Conservation (phyloP, 2,797 vertebrate genomes). For the Pygocentrus nattereri region DNA sequence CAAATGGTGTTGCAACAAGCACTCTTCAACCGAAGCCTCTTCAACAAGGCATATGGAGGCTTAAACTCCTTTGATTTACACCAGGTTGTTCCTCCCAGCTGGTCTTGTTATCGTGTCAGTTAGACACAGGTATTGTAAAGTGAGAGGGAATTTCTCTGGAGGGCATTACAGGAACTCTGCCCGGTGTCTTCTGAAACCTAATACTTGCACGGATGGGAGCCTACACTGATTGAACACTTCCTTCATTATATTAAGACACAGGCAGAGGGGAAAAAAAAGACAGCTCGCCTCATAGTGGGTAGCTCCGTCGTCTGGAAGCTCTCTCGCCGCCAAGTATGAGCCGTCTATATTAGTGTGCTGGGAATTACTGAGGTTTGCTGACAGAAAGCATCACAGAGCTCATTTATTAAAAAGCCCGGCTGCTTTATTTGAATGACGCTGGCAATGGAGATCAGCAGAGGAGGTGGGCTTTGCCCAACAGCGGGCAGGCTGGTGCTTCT, state of each 20-base stretch:
- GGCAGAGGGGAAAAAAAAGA: constrained; percentile 18
- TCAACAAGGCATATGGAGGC: background rate
- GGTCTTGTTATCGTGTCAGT: constrained; percentile 65
- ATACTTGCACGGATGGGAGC: constrained; percentile 53
- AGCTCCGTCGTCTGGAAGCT: constrained; percentile 38
- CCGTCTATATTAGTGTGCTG: constrained; percentile 69
- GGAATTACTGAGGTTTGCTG: constrained; percentile 74
- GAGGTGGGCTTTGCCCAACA: constrained; percentile 6
- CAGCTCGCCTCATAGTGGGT: constrained; percentile 22
- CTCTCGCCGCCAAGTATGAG: constrained; percentile 60
- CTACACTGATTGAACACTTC: constrained; percentile 62
- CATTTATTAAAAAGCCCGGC: constrained; percentile 69
- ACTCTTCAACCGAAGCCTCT: background rate
- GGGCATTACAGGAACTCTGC: constrained; percentile 44
- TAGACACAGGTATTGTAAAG: constrained; percentile 58
- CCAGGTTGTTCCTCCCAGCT: constrained; percentile 54
- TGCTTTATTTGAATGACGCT: constrained; percentile 62
- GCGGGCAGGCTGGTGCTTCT: constrained; percentile 33
- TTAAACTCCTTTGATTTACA: constrained; percentile 38
- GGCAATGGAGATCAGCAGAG: constrained; percentile 15
- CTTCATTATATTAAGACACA: constrained; percentile 59
- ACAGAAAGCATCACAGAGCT: constrained; percentile 75
- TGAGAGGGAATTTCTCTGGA: constrained; percentile 53
- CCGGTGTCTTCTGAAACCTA: constrained; percentile 51
- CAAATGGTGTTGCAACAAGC: constrained; percentile 7